Evolutionary conservation across 2,797 vertebrate species (phyloP), one percentile per base, ranked within the genome.

Genomic region (Rachycentron canadum): DNA sequence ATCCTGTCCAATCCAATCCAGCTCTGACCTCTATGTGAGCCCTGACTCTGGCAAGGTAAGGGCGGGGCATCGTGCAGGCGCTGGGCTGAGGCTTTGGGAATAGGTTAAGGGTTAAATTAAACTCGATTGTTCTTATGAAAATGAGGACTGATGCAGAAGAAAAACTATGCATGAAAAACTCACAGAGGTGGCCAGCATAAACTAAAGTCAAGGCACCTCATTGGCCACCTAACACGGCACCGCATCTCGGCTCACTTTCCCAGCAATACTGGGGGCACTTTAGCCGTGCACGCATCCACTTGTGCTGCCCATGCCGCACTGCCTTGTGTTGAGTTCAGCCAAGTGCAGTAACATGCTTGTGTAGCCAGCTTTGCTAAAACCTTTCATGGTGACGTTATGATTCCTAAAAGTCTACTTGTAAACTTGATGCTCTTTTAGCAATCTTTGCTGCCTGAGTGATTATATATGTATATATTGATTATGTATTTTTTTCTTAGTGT

Each of bases 41-140:
- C 93, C 95, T 49, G 97, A 98, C 86, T 96, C 93, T 95, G 97
- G 96, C 96, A 98, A 97, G 92, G 98, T 99, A 98, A 95, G 94
- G 94, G 93, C 84, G 89, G 93, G 91, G 93, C 92, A 90, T 78
- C 59, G 30, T 84, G 90, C 88, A 88, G 89, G 91, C 82, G 83
- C 60, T 83, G 77, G 84, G 88, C 88, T 82, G 49, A 89, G 78
- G 86, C 87, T 85, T 82, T 76, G 66, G 71, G 78, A 75, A 69
- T 67, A 82, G 76, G 65, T 80, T 57, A 75, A 50, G 19, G 76
- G 53, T 43, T 41, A 30, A 28, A 53, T 63, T 16, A 69, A 23
- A 38, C 7, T 36, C 71, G 49, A n/a, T 3, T 28, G 50, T 50
- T 53, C 16, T 56, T 10, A 50, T 65, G 32, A 58, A 50, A 63